A percentile compares a stretch with the other conserved stretches of the same genome.
Conservation (phyloP, 2,113 vertebrate species). For the Chionomys nivalis region DNA sequence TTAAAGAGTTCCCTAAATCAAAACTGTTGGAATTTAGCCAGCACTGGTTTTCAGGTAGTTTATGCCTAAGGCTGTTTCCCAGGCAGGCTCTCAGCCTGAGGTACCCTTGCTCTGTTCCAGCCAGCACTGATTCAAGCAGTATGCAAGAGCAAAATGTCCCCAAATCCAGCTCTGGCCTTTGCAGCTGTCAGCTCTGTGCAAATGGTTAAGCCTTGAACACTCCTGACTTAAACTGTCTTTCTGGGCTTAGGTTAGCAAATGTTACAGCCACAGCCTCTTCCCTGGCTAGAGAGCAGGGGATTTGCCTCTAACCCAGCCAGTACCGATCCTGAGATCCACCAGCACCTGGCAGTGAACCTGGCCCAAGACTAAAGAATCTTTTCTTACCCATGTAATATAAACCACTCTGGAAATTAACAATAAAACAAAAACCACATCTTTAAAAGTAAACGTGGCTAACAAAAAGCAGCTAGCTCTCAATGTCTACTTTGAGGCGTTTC, state of each 20-base stretch:
- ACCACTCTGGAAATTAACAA: slow-evolving; percentile 17
- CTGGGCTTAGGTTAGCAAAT: slow-evolving; percentile 54
- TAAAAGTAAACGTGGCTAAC: slow-evolving; percentile 47
- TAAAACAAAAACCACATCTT: slow-evolving; percentile 1
- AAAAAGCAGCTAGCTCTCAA: not conserved
- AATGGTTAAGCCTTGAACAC: slow-evolving; percentile 68
- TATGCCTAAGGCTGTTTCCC: not conserved
- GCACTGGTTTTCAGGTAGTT: not conserved
- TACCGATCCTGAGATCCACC: not conserved
- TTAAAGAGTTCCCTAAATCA: slow-evolving; percentile 40
- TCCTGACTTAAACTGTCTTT: slow-evolving; percentile 67
- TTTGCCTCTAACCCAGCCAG: not conserved
- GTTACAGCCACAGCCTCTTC: slow-evolving; percentile 53
- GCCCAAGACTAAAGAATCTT: slow-evolving; percentile 13
- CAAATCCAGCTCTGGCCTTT: slow-evolving; percentile 57
- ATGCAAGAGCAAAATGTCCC: slow-evolving; percentile 37
- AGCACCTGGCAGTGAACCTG: not conserved
- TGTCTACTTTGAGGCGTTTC: not conserved
- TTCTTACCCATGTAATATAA: slow-evolving; percentile 48
- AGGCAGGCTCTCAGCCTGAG: not conserved
- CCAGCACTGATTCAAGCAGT: slow-evolving; percentile 23
- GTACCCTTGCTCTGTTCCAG: not conserved
- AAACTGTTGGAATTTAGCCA: slow-evolving; percentile 36
- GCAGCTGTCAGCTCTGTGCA: slow-evolving; percentile 74
- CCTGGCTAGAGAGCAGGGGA: slow-evolving; percentile 48